These are phyloP conservation scores for Drosophila elegans DNA, from an alignment of 1,140 invertebrate genomes.

Conservation along the genomic window DNA sequence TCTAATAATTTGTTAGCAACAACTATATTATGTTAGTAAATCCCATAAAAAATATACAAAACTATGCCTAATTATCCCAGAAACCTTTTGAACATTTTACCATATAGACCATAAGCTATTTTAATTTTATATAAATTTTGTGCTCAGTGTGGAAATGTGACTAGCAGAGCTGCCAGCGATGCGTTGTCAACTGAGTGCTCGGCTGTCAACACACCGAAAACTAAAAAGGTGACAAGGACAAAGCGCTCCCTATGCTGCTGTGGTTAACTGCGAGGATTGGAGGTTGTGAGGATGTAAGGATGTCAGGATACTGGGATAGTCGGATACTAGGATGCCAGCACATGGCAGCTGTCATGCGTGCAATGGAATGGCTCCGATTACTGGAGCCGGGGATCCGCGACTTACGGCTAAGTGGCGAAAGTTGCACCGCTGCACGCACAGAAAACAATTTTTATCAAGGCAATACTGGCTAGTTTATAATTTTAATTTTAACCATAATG, in stretches of 20 bases:
- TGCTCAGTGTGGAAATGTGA: conserved; percentile 10
- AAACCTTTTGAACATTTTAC: not conserved
- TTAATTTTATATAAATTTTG: not conserved
- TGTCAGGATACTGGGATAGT: conserved; percentile 17
- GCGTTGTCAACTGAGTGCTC: conserved; percentile 70
- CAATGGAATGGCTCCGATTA: conserved; percentile 50
- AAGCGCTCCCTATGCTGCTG: conserved; percentile 57
- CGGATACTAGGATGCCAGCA: conserved; percentile 33
- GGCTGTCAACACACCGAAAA: conserved; percentile 79
- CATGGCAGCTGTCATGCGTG: conserved; percentile 80
- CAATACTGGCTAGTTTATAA: not conserved
- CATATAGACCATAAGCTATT: not conserved
- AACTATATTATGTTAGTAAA: too few relatives aligned
- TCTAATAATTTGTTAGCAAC: too few relatives aligned
- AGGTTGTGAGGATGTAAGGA: not conserved
- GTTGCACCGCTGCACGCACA: conserved; percentile 51
- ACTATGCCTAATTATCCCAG: too few relatives aligned
- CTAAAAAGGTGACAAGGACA: conserved; percentile 82
- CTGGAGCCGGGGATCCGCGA: conserved; percentile 30
- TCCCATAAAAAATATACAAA: too few relatives aligned
- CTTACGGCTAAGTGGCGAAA: conserved; percentile 62
- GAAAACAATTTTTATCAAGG: not conserved
- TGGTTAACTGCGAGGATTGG: conserved; percentile 30
- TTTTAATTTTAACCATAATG: too few relatives aligned
- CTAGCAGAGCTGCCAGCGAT: conserved; percentile 21